Conservation (phyloP, 2,113 vertebrate species). For the Catharus bicknelli region DNA sequence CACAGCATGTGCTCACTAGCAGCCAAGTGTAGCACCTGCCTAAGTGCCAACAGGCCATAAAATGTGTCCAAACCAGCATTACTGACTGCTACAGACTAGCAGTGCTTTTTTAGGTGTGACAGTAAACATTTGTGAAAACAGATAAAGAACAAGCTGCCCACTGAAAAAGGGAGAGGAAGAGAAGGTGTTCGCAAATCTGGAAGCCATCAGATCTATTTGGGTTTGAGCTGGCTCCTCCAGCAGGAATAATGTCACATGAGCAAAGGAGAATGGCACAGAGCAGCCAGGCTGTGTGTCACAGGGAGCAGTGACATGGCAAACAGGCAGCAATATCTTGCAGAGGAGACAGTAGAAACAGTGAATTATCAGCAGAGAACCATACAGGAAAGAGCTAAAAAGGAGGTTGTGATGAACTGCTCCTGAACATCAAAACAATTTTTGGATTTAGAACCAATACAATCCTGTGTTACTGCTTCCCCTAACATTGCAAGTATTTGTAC, state of each 20-base stretch:
- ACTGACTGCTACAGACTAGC: not conserved
- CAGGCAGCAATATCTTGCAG: not conserved
- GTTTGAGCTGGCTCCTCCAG: not conserved
- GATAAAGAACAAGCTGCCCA: not conserved
- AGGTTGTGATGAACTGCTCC: not conserved
- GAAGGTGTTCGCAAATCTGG: not conserved
- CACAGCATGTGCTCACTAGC: accelerated
- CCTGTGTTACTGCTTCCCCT: not conserved
- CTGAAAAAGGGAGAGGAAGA: not conserved
- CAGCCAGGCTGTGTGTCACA: not conserved
- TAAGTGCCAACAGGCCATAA: not conserved
- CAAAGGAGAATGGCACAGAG: not conserved
- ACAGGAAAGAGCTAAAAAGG: not conserved
- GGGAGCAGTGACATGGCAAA: not conserved
- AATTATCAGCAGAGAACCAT: not conserved
- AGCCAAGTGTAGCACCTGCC: conserved; percentile 3
- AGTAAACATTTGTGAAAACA: not conserved
- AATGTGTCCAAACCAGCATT: not conserved
- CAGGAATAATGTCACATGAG: not conserved
- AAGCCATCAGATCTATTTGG: not conserved
- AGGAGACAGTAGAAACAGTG: not conserved
- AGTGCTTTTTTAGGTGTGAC: not conserved
- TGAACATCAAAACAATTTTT: not conserved
- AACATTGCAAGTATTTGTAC: not conserved
- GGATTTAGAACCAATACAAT: not conserved